Evolutionary conservation across 1,140 invertebrate species (phyloP).

Genomic region (Gonioctena quinquepunctata): DNA sequence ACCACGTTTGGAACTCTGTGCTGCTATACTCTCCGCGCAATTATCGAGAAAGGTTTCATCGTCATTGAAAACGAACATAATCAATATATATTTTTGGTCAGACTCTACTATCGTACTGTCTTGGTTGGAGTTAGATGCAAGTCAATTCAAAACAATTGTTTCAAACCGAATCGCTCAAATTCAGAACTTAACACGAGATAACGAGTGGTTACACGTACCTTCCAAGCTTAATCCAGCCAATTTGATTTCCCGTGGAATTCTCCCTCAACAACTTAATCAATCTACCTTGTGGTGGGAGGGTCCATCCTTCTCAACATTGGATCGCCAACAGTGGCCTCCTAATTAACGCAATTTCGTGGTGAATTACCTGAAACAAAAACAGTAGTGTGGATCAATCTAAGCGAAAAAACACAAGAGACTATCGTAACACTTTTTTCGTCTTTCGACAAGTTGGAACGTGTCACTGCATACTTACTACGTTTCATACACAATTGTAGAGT

Average conservation of each 20-base stretch:
- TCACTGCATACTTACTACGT: constrained; percentile 18
- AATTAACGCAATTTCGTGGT: not conserved
- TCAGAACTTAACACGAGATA: constrained; percentile 29
- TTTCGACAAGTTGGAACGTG: no score
- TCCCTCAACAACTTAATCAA: constrained; percentile 4
- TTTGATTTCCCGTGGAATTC: constrained; percentile 27
- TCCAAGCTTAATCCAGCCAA: constrained; percentile 30
- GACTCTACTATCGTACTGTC: constrained; percentile 33
- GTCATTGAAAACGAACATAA: no score
- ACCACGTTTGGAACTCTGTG: constrained; percentile 39
- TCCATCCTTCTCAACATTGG: constrained; percentile 19
- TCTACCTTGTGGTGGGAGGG: constrained; percentile 29
- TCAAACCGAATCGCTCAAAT: constrained; percentile 55
- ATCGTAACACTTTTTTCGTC: no score
- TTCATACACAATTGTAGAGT: constrained; percentile 7
- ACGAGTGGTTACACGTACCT: constrained; percentile 52
- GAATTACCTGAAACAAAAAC: no score
- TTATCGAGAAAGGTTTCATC: no score
- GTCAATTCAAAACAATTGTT: constrained; percentile 51
- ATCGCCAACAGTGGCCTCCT: not conserved
- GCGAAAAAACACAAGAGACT: no score
- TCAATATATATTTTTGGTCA: no score
- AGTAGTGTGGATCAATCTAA: no score
- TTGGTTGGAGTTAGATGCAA: constrained; percentile 32
- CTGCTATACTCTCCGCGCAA: constrained; percentile 40